Conservation (phyloP, 2,888 invertebrate species). For the Lycaena phlaeas region DNA sequence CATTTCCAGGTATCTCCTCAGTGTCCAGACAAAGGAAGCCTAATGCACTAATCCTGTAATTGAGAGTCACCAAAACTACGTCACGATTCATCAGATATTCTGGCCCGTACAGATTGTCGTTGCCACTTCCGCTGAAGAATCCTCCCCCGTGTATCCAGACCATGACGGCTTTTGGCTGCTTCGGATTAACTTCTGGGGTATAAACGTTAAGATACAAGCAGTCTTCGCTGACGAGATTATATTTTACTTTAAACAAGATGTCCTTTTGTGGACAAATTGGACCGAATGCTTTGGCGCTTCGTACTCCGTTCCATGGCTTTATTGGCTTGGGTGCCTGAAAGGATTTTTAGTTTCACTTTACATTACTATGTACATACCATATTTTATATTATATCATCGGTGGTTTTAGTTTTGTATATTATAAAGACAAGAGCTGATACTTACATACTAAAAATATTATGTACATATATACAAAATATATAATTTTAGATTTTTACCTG, state of each 20-base stretch:
- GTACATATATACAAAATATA: no score
- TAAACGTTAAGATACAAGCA: conserved; percentile 57
- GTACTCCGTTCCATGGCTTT: conserved; percentile 43
- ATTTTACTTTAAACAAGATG: conserved; percentile 16
- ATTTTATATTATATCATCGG: no score
- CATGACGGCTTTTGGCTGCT: conserved; percentile 40
- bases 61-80: conserved; percentile 49
- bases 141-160: conserved; percentile 53
- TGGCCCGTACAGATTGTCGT: conserved; percentile 43
- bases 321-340: conserved; percentile 44
- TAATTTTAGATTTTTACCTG: no score
- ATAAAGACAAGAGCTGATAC: no score
- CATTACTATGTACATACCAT: no score
- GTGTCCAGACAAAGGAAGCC: conserved; percentile 53
- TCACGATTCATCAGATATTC: conserved; percentile 44
- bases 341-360: no score
- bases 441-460: no score
- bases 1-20: conserved; percentile 54
- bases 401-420: no score
- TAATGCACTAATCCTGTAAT: conserved; percentile 48
- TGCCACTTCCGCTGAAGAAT: conserved; percentile 38
- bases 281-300: conserved; percentile 40
- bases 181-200: conserved; percentile 34
- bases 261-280: conserved; percentile 35
- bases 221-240: conserved; percentile 35